Base-by-base conservation (phyloP, 2,797 vertebrate genomes). In the Manis crassicaudata region DNA sequence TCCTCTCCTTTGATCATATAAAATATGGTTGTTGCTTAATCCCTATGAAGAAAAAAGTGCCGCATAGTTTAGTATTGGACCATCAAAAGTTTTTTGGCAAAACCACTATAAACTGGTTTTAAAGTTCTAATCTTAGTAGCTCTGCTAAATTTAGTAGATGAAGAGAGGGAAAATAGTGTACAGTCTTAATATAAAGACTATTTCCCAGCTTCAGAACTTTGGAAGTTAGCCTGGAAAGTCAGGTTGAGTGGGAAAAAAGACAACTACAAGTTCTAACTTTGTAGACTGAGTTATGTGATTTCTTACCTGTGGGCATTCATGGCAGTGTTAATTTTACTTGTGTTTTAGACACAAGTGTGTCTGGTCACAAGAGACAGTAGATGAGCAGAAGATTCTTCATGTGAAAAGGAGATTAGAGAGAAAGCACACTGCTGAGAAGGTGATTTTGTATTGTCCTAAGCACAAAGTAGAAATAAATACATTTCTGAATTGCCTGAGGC, bases 301-400 rank as follows among this genome's bases (percentile, higher is more conserved):
- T 87, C 52, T 85, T 73, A 18, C 35, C 14, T 17, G 4, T 72
- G n/a, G 87, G 37, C 21, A 16, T 96, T 63, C 18, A 25, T 93
- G 86, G 29, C 46, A 43, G 11, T 82, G 52, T 60, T 92, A 43
- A 90, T 92, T 92, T 88, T 37, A 90, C 52, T 92, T 79, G 58
- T 84, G 63, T 83, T 95, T 91, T 50, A 52, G 56, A 68, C 62
- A 73, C 43, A 67, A 9, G 65, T 90, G 40, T 87, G 75, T 92
- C 25, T 89, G 52, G 73, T 40, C 76, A 65, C 29, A 89, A 63
- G 50, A 76, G 68, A 85, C 88, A 95, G 88, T 72, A 97, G 62
- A 75, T 96, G 68, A 92, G 7, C 76, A 95, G 70, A 96, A 90
- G 67, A 23, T 35, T 77, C 40, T 72, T 83, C 5, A 23, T 95